Evolutionary conservation across 2,888 invertebrate species (phyloP), one percentile per base, ranked within the genome.

Genomic region (Oscheius onirici): DNA sequence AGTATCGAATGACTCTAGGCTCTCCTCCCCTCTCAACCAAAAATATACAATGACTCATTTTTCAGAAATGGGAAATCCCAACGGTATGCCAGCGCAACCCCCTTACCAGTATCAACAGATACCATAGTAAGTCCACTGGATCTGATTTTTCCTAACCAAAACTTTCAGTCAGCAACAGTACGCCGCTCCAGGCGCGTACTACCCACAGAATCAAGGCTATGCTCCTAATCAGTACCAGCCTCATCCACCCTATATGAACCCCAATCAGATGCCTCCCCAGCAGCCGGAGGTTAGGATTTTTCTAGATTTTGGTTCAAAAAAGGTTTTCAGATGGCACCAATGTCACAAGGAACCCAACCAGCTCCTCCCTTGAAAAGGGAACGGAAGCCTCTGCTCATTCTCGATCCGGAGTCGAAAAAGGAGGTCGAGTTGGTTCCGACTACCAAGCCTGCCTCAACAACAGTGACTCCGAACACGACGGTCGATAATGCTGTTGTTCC

Each of bases 401-500:
- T 69, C 3, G 74, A 78, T 70, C 78, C 78, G 5, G 57, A 49
- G 8, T 74, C 78, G 5, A 20, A 51, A 6, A 34, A 49, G 11
- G 24, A 26, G 22, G 28, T 69, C 22, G 34, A 69, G 5, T 1
- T 60, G 1, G 61, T 41, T 1, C 3, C 17, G 3, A 40, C 20
- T n/a, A n/a, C 20, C 28, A 40, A 49, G 40, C 26, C 17, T 10
- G 1, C 6, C 8, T 40, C 52, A 2, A n/a, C n/a, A n/a, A n/a
- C n/a, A n/a, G n/a, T n/a, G 17, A 46, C 63, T 46, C 63, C 63
- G 5, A 63, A 46, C 20, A 63, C 63, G 17, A 63, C 63, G 3
- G 34, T 63, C 13, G 63, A 63, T 20, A 17, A 52, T 52, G 52
- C 13, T 3, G 3, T 3, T 0, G 13, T 17, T 5, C 28, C 17